Evolutionary conservation across 2,113 vertebrate genomes (phyloP), one percentile per base, ranked within the genome.

Genomic region (Hiodon tergisus): DNA sequence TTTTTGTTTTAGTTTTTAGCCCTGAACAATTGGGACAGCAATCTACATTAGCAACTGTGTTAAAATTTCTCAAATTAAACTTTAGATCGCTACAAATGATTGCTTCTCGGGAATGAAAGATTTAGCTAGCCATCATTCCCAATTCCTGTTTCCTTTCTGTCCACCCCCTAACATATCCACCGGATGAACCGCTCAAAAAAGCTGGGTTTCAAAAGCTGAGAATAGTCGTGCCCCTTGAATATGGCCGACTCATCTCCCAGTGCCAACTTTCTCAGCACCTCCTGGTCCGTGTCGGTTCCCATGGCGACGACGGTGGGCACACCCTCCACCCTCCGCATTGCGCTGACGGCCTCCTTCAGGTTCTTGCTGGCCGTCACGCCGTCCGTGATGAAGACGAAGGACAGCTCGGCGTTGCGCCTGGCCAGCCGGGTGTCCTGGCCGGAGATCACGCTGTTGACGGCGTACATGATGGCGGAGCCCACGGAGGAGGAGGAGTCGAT

Each of bases 151-250:
- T 31, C 31, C 4, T 31, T 5, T 14, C 31, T 10, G 9, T 59
- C 6, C 2, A 6, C 14, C 6, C 3, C 53, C 84, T 81, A 90
- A 82, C 89, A 90, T 7, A 90, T 72, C 91, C 90, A 99, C 81
- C 91, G 91, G 82, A 96, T 76, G 80, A 99, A 98, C 83, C 93
- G 94, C 82, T 98, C 94, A 0, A 98, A 95, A 88, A 99, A 98
- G 77, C 90, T 62, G 2, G 90, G 81, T 75, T 93, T 93, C 76
- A 84, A 87, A 81, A 99, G 91, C 78, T 88, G 85, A 76, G 79
- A 65, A 75, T 94, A 98, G 88, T 96, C 91, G 10, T 88, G 87
- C 79, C 94, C 95, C 59, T 86, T 92, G 83, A 98, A 98, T 80
- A 99, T 87, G 84, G 97, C 93, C 0, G 95, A 81, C 53, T 80